These are phyloP conservation scores for Halictus rubicundus DNA, from an alignment of 1,140 invertebrate species.

Conservation along the genomic window DNA sequence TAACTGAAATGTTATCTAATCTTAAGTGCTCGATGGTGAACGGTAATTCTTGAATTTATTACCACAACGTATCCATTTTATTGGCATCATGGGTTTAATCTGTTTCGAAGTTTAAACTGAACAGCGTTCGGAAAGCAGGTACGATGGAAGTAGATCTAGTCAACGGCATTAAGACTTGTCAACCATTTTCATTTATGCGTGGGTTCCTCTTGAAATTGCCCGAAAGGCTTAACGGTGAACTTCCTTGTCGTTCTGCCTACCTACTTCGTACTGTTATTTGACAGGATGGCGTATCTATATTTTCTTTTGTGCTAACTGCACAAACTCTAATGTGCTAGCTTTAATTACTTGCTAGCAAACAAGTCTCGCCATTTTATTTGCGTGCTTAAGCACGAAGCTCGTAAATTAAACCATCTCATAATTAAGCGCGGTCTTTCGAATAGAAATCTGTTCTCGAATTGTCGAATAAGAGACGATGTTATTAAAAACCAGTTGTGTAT, in stretches of 20 bases:
- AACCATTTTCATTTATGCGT: constrained; percentile 23
- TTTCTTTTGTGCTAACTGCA: constrained; percentile 2
- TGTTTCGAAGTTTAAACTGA: background rate
- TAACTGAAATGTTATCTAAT: too few species aligned
- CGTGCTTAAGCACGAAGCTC: too few species aligned
- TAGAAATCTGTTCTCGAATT: too few species aligned
- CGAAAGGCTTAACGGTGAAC: constrained; percentile 49
- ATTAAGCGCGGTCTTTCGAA: too few species aligned
- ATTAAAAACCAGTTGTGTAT: too few species aligned
- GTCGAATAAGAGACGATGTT: too few species aligned
- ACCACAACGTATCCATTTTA: too few species aligned
- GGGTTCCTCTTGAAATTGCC: constrained; percentile 34
- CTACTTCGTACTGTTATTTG: constrained; percentile 27
- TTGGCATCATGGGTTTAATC: too few species aligned
- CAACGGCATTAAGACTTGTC: constrained; percentile 29
- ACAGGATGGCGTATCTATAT: background rate
- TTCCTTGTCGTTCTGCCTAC: constrained; percentile 1
- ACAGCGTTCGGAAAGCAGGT: background rate
- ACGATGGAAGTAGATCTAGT: background rate
- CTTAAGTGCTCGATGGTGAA: too few species aligned
- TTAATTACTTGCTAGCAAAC: constrained; percentile 1
- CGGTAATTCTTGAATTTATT: too few species aligned
- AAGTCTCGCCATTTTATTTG: background rate
- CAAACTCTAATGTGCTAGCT: too few species aligned
- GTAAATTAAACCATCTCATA: too few species aligned